Evolutionary conservation across 1,140 invertebrate species (phyloP), one percentile per base, ranked within the genome.

Genomic region (Drosophila yakuba): DNA sequence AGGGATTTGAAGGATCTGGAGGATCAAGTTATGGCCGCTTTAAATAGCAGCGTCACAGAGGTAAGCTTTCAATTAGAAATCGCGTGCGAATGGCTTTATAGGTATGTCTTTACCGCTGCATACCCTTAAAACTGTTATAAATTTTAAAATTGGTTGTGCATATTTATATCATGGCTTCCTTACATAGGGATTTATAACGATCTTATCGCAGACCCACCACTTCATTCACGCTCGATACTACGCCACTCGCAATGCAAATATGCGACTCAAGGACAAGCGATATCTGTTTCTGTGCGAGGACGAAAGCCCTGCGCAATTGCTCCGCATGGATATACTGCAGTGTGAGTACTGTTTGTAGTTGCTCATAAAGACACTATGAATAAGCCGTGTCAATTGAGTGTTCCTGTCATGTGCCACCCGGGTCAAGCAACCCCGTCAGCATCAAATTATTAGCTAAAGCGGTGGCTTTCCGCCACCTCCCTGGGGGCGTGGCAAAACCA

Each of bases 251-350:
- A 85, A 91, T 36, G 76, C 90, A 14, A 74, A 80, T 43, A 72
- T 91, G 56, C 64, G 90, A 6, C 78, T 91, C 12, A 91, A 91
- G 66, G 90, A 91, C 64, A 91, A 91, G 56, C 63, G 74, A 11
- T 91, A 91, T 71, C 59, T 91, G 43, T 91, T 91, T 67, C 55
- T 91, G 17, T 91, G 86, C 38, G 90, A 86, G n/a, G 57, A 80
- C 32, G 90, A 91, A 66, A 57, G 64, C 55, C 90, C 90, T 1
- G 48, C 20, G 45, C 74, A 83, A 23, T 38, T 91, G n/a, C 41
- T 91, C 6, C 43, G 59, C 17, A 58, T 74, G 50, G 75, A 89
- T 47, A 71, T 91, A 62, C 47, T 91, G 67, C 90, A 91, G 52
- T 91, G 90, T 91, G 78, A 89, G 90, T 91, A 6, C 43, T 10